Evolutionary conservation across 2,797 vertebrate genomes (phyloP), one percentile per base, ranked within the genome.

Genomic region (Nyctibius grandis): DNA sequence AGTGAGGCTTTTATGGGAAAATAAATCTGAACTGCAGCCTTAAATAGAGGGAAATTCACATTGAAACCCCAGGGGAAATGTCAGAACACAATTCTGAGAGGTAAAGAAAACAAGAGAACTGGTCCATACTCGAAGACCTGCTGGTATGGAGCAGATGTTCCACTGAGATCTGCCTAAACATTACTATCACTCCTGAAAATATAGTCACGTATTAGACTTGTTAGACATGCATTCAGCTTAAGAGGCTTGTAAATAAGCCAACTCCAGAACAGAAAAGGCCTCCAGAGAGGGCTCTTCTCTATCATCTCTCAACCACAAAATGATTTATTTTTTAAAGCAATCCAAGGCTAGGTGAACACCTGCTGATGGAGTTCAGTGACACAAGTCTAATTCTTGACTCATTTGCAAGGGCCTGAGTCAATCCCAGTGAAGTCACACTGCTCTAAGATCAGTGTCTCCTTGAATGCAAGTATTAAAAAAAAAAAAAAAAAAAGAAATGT

Each of bases 51-150:
- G 76, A 91, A 95, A 96, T 94, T 97, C 94, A 96, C 93, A 95
- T 92, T 93, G 91, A 93, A 97, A 96, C 93, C 86, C 94, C 95
- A 95, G 91, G 76, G 68, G 69, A 96, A 97, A 86, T 85, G 91
- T 94, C 96, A 97, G 92, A 96, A 94, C 67, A 15, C 1, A 5
- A 40, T 53, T 79, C 69, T 77, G 83, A 54, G 56, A 93, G 88
- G 89, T 93, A 93, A 92, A 90, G 57, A 53, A 90, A 56, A 81
- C 8, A 76, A 95, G 88, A 97, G 84, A 97, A 93, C 84, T 83
- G 76, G 88, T 90, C 94, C 93, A 78, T 61, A 51, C 67, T 85
- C 81, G 2, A 26, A 88, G 83, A 90, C 78, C 90, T 95, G 83
- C 91, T 63, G 45, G 38, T 38, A 57, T 5, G 45, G 79, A 85